These are phyloP conservation scores for Tetanocera ferruginea DNA, from an alignment of 2,888 invertebrate species.

Conservation along the genomic window DNA sequence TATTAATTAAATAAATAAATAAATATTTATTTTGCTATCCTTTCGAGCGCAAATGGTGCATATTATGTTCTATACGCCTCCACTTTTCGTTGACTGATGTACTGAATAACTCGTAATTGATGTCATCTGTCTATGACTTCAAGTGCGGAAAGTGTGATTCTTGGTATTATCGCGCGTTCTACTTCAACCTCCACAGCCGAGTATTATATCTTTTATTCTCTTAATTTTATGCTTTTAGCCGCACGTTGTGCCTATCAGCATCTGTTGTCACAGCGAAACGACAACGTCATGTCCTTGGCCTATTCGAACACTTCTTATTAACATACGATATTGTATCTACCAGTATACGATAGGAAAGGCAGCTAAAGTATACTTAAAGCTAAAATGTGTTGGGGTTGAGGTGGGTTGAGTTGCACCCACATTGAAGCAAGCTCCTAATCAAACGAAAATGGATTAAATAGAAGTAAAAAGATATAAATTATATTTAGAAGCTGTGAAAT, in stretches of 20 bases:
- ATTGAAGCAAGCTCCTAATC: background rate
- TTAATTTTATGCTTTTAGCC: background rate
- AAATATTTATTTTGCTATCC: too few species aligned
- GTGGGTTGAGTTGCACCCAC: background rate
- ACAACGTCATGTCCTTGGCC: conserved; percentile 19
- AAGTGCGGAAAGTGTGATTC: background rate
- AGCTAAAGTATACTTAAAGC: background rate
- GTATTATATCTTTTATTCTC: background rate
- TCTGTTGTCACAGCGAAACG: background rate
- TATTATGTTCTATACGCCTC: background rate
- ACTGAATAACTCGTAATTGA: conserved; percentile 15
- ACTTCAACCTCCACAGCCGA: background rate
- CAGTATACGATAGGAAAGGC: background rate
- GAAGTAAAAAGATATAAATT: conserved; percentile 22
- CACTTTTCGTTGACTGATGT: background rate
- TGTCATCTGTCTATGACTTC: conserved; percentile 14
- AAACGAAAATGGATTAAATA: conserved; percentile 18
- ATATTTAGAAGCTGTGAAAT: background rate
- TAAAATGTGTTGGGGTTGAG: background rate
- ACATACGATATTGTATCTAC: background rate
- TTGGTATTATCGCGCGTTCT: too few species aligned
- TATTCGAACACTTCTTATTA: conserved; percentile 15
- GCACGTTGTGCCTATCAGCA: conserved; percentile 22
- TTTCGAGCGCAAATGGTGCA: background rate
- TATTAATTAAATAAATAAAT: too few species aligned